Evolutionary conservation across 2,888 invertebrate species (phyloP), one percentile per base, ranked within the genome.

Genomic region (Caenorhabditis auriculariae): DNA sequence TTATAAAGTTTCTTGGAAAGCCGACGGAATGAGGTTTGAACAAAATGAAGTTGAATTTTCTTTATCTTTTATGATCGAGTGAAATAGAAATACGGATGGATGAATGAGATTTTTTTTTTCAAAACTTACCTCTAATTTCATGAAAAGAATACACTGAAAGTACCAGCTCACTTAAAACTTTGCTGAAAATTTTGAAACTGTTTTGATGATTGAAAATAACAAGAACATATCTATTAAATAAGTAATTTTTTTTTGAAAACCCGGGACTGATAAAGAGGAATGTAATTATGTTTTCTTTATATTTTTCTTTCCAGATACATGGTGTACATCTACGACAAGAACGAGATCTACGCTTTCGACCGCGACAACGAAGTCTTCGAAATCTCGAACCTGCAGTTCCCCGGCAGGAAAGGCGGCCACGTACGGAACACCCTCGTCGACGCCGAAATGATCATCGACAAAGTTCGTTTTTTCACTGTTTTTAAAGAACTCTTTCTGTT

Each of bases 1-100:
- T 0, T 99, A 98, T 81, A 88, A 89, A 82, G 95, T 98, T 1
- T 96, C 95, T 2, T 99, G 98, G 98, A 99, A 99, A 82, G 98
- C 98, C 9, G 98, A 99, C 83, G 98, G 98, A 35, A 91, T 90
- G 29, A 88, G 92, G 89, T 90, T 4, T 17, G 39, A 17, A 17
- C 17, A 42, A 19, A 12, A 35, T 12, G 82, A 81, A 67, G 27
- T 45, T 45, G 15, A 24, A 24, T 39, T 19, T 2, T 41, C 19
- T 56, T 28, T 37, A 3, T 24, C 42, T 28, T n/a, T 15, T 47
- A 26, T 52, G 23, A 48, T 19, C 6, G n/a, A 35, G 35, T 35
- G n/a, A 42, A 44, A 9, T 12, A 3, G 27, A 28, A 17, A 19
- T 35, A 32, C 38, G n/a, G 9, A 21, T 47, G 35, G 9, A 32